These are phyloP conservation scores for Brachypalpus laphriformis DNA, from an alignment of 2,888 invertebrate species.

Conservation along the genomic window DNA sequence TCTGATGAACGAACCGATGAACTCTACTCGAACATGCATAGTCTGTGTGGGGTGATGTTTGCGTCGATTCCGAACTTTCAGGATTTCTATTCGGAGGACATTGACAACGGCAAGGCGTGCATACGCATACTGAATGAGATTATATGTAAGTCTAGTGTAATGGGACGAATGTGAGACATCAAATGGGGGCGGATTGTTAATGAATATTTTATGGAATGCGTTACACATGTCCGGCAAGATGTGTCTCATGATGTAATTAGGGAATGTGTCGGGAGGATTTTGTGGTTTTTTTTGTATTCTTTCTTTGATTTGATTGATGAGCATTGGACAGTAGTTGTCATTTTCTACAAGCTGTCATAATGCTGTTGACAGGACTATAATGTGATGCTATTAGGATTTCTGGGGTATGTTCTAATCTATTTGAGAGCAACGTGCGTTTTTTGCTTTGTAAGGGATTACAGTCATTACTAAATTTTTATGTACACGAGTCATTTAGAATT, in stretches of 20 bases:
- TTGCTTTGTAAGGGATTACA: not conserved
- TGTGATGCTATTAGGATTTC: not conserved
- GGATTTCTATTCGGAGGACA: constrained; percentile 98
- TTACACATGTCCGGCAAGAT: constrained; percentile 14
- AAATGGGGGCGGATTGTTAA: not conserved
- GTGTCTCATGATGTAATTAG: constrained; percentile 46
- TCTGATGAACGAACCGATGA: constrained; percentile 88
- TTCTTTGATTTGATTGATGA: constrained; percentile 56
- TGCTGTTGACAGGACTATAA: not conserved
- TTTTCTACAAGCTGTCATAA: constrained; percentile 5
- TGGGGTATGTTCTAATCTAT: not conserved
- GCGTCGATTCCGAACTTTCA: constrained; percentile 99
- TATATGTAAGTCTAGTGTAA: constrained; percentile 87
- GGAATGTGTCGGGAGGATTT: constrained; percentile 16
- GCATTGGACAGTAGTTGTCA: constrained; percentile 21
- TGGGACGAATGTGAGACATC: not conserved
- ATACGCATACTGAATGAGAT: constrained; percentile 98
- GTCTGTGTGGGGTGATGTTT: constrained; percentile 95
- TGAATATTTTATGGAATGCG: constrained; percentile 52
- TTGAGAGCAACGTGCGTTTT: not conserved
- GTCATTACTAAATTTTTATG: not conserved
- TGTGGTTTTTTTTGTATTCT: no score
- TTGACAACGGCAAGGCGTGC: constrained; percentile 98
- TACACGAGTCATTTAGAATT: not conserved
- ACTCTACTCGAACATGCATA: constrained; percentile 82